Evolutionary conservation across 1,140 invertebrate genomes (phyloP), one percentile per base, ranked within the genome.

Genomic region (Cotesia vestalis): DNA sequence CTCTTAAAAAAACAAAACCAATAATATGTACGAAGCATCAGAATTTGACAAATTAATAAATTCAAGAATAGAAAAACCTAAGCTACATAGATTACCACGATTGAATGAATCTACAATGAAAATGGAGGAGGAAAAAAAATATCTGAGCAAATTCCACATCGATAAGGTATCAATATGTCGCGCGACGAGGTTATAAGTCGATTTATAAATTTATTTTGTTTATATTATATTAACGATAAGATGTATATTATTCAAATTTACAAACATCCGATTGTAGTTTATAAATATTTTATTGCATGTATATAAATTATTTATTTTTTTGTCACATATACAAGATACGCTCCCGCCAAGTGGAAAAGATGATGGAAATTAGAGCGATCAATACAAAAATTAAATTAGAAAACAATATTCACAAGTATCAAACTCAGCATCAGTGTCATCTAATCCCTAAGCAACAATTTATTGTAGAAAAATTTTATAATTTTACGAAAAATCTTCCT

Each of bases 381-480:
- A 69, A 72, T 27, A 74, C 59, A 38, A 77, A 71, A 63, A 74
- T 66, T 46, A 63, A 61, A 71, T 34, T 71, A 60, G 53, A 73
- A 38, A 61, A 68, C 63, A 66, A 67, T 34, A 20, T 17, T 14
- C 12, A 52, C 5, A 71, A 75, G 62, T 59, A 76, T 72, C 64
- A 35, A 17, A 60, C 63, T 9, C 27, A 11, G 0, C 51, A 62
- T 9, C 59, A 77, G 14, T 80, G 78, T 40, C 4, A 53, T n/a
- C 6, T 81, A 12, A 66, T 66, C 2, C 17, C 66, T 4, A 36
- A 72, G 6, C 71, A 75, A 52, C 52, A 68, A 14, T 66, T 67
- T 4, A 80, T 78, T 59, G 69, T 77, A 17, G 63, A 71, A n/a
- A 80, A 76, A 76, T 79, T 83, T 75, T 77, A 63, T 63, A 61